phyloP scores from a whole-genome alignment of 2,888 invertebrate genomes.

The Chymomyza caudatula region DNA sequence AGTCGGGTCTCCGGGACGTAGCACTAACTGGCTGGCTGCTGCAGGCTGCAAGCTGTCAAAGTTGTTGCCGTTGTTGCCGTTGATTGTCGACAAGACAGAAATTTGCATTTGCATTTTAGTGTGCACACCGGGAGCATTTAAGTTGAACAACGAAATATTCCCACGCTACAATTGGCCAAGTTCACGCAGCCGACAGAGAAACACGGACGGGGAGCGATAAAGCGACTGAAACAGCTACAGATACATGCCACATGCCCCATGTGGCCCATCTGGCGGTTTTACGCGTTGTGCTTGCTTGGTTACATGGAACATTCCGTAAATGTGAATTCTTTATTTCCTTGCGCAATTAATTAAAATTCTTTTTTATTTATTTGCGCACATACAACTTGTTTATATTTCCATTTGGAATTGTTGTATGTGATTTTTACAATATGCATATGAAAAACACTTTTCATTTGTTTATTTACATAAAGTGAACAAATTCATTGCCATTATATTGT shows the following conservation, averaged over 20 bases:
- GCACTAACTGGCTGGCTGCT: neutral
- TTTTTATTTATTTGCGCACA: conserved; percentile 21
- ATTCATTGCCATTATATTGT: too few species aligned
- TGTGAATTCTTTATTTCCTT: conserved; percentile 21
- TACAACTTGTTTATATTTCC: conserved; percentile 16
- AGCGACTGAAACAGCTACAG: conserved; percentile 5
- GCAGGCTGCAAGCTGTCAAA: conserved; percentile 5
- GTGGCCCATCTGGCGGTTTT: conserved; percentile 24
- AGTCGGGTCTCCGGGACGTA: neutral
- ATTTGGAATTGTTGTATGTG: neutral
- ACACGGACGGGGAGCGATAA: conserved; percentile 5
- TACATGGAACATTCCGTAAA: conserved; percentile 36
- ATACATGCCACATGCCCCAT: conserved; percentile 35
- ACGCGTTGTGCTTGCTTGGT: too few species aligned
- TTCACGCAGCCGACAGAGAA: conserved; percentile 52
- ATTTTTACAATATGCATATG: neutral
- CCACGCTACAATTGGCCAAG: conserved; percentile 58
- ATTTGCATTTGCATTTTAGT: conserved; percentile 12
- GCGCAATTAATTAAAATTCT: conserved; percentile 55
- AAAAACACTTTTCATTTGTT: neutral
- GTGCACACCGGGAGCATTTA: conserved; percentile 34
- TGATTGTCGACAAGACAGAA: conserved; percentile 7
- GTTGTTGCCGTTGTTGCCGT: conserved; percentile 7
- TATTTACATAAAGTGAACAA: neutral
- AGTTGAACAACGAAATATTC: conserved; percentile 42